Conservation (phyloP, 2,888 invertebrate species). For the Embidobia sp. region DNA sequence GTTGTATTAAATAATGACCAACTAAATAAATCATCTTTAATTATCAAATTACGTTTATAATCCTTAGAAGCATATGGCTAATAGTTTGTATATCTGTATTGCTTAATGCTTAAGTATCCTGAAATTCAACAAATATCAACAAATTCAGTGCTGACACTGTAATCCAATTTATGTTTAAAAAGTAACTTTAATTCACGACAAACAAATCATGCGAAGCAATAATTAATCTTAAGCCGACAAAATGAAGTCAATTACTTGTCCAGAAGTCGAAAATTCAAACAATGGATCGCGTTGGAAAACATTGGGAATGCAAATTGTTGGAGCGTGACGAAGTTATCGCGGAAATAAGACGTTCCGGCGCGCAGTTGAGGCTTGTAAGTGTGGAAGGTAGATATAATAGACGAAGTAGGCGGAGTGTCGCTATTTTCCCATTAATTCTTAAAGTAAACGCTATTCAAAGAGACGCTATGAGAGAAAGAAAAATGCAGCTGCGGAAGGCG, state of each 20-base stretch:
- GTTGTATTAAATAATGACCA: too few species aligned
- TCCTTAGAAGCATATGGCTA: too few species aligned
- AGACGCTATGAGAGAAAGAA: conserved; percentile 49
- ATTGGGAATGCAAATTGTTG: conserved; percentile 42
- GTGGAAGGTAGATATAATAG: conserved; percentile 60
- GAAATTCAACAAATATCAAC: too few species aligned
- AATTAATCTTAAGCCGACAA: conserved; percentile 37
- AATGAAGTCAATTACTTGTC: conserved; percentile 35
- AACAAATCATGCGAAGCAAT: conserved; percentile 11
- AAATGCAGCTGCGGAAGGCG: conserved; percentile 45
- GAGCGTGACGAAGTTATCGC: conserved; percentile 54
- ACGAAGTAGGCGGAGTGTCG: conserved; percentile 56
- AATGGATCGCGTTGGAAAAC: conserved; percentile 41
- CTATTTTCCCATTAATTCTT: conserved; percentile 64
- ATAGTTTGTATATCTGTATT: too few species aligned
- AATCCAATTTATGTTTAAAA: background rate
- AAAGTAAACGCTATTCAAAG: conserved; percentile 55
- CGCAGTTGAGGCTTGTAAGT: conserved; percentile 54
- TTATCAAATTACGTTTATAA: too few species aligned
- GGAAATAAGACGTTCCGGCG: conserved; percentile 42
- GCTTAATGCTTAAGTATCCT: too few species aligned
- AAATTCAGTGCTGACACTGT: too few species aligned
- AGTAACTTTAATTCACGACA: background rate
- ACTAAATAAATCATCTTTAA: too few species aligned
- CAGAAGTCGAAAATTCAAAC: conserved; percentile 50